Base-by-base conservation (phyloP, 2,888 invertebrate genomes). In the Petrolisthes cinctipes region DNA sequence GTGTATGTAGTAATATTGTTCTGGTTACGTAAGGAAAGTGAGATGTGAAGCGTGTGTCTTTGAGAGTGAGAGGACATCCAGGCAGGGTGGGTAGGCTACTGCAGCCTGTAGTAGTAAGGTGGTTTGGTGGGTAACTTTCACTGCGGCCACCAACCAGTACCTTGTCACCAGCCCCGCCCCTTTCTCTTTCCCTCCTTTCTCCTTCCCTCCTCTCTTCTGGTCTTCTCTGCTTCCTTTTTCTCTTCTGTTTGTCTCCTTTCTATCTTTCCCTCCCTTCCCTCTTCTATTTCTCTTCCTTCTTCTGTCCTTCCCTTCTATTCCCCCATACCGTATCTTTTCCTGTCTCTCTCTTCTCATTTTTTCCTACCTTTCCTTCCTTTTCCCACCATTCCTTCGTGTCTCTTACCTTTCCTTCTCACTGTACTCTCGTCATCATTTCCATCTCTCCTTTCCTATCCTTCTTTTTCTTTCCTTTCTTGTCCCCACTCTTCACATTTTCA, bases 201-300 rank as follows among this genome's bases (percentile, higher is more conserved):
- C 73, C 23, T n/a, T 11, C 11, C 5, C 23, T 73, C 23, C n/a
- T 73, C 4, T 20, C 37, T 37, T 68, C 68, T 6, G 4, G 4
- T n/a, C 6, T n/a, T 4, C 1, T 73, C 37, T 73, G 11, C n/a
- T 73, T 20, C 20, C 73, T 20, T 37, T 20, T 20, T 23, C 20
- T 68, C 68, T 73, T 73, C 73, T 71, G 20, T 71, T 23, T 17
- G 20, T 17, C 71, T 71, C 11, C 71, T 71, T 23, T 71, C 73
- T 73, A n/a, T 73, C 73, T 73, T 37, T 73, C 73, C 37, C 73
- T 73, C 73, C 37, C 73, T 73, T 37, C 37, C 73, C 37, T 37
- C 37, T 37, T 73, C 73, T 73, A 20, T 73, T 37, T 73, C 73
- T 73, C 20, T 20, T 11, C 57, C 51, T 81, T 66, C 23, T 81